These are phyloP conservation scores for Etheostoma cragini DNA, from an alignment of 2,113 vertebrate genomes.

Conservation along the genomic window DNA sequence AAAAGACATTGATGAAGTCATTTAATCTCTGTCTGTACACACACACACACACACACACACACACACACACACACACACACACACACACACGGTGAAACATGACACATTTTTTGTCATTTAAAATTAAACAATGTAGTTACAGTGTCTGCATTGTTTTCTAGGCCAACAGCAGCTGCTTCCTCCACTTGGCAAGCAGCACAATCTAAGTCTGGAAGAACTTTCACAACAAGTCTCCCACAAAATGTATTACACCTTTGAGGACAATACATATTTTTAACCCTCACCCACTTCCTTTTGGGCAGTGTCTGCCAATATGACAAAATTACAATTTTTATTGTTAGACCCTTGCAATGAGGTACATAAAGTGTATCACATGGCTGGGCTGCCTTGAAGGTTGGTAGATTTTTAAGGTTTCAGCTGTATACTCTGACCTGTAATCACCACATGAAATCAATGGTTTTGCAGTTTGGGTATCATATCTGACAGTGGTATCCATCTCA, in stretches of 20 bases:
- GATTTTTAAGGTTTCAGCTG: neutral
- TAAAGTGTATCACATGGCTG: neutral
- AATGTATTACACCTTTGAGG: slow-evolving; percentile 13
- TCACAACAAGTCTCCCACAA: slow-evolving; percentile 29
- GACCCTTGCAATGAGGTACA: neutral
- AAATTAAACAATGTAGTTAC: slow-evolving; percentile 61
- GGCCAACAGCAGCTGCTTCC: slow-evolving; percentile 70
- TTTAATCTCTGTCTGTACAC: slow-evolving; percentile 27
- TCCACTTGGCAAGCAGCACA: slow-evolving; percentile 56
- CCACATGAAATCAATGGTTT: neutral
- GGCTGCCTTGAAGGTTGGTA: neutral
- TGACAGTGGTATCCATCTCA: neutral
- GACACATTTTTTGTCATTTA: slow-evolving; percentile 61
- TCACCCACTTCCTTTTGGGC: neutral
- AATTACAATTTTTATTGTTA: neutral
- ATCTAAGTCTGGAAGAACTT: slow-evolving; percentile 62
- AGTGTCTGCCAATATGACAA: neutral
- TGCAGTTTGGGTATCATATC: neutral
- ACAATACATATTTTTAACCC: neutral
- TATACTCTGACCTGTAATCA: neutral
- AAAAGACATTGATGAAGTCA: slow-evolving; percentile 40
- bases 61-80: slow-evolving; percentile 1
- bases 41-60: slow-evolving; percentile 7
- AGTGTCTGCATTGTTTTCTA: slow-evolving; percentile 69
- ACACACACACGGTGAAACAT: slow-evolving; percentile 22